These are phyloP conservation scores for Mizuhopecten yessoensis DNA, from an alignment of 1,140 invertebrate species.

Conservation along the genomic window DNA sequence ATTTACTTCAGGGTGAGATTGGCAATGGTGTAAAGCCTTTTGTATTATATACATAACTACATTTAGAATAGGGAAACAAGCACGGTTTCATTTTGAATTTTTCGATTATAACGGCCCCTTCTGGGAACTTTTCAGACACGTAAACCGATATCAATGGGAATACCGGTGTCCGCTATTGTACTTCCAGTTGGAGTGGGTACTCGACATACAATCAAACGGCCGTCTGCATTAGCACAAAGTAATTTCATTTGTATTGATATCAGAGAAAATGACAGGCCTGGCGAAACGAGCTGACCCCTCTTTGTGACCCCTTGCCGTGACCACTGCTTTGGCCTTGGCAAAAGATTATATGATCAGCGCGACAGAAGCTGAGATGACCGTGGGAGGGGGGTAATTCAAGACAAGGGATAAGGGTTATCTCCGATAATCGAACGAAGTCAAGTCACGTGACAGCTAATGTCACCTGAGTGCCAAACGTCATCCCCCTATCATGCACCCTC, in stretches of 20 bases:
- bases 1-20: no score
- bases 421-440: neutral
- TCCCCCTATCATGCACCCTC: neutral
- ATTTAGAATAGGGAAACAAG: no score
- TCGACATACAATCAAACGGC: neutral
- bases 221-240: no score
- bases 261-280: neutral
- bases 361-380: neutral
- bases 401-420: neutral
- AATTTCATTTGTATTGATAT: neutral
- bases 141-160: neutral
- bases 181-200: neutral
- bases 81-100: no score
- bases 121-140: neutral
- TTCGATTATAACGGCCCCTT: neutral
- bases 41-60: no score
- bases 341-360: neutral
- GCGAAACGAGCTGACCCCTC: neutral
- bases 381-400: neutral
- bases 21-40: no score
- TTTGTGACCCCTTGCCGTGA: neutral
- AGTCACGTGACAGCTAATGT: neutral
- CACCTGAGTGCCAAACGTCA: constrained; percentile 31
- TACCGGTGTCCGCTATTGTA: neutral
- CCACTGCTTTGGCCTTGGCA: neutral